Evolutionary conservation across 2,113 vertebrate genomes (phyloP), one percentile per base, ranked within the genome.

Genomic region (Epinephelus lanceolatus): DNA sequence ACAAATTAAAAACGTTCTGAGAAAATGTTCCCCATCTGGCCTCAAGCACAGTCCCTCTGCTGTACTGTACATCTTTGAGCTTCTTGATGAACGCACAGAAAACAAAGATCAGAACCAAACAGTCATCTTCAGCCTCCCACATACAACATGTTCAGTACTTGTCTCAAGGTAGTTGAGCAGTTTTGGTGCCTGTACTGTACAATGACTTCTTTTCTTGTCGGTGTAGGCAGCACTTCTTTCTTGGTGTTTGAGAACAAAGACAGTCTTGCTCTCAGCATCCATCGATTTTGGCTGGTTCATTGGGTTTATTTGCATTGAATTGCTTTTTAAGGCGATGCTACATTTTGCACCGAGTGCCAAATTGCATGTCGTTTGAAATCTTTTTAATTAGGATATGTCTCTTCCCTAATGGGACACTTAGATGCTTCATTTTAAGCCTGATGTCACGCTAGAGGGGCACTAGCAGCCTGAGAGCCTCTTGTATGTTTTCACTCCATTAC

Each of bases 51-150:
- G 21, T 10, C 19, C 37, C 27, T 56, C 49, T n/a, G 18, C 67
- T 67, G 42, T 66, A 3, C 62, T 52, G 33, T 25, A 9, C 51
- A 7, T 63, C 21, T 19, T 3, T 25, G 66, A 40, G 59, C 51
- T 57, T 73, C 42, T 69, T 69, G 33, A 4, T n/a, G 62, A 65
- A 70, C n/a, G 9, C 53, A 67, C 37, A 47, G 47, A 72, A 60
- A 66, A 73, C 68, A 57, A 59, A 27, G 62, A 59, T 30, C 65
- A 63, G 25, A 70, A 49, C 14, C 30, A 19, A 63, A n/a, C 57
- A 70, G 40, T 47, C 17, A 19, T 72, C 62, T 3, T 69, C 69
- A 70, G 63, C 85, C 85, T 75, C 80, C 85, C 76, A 86, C 76
- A 14, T 19, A 47, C 80, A 75, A 61, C 76, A 80, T 83, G 80